Evolutionary conservation across 2,888 invertebrate genomes (phyloP), one percentile per base, ranked within the genome.

Genomic region (Ephialtes manifestator): DNA sequence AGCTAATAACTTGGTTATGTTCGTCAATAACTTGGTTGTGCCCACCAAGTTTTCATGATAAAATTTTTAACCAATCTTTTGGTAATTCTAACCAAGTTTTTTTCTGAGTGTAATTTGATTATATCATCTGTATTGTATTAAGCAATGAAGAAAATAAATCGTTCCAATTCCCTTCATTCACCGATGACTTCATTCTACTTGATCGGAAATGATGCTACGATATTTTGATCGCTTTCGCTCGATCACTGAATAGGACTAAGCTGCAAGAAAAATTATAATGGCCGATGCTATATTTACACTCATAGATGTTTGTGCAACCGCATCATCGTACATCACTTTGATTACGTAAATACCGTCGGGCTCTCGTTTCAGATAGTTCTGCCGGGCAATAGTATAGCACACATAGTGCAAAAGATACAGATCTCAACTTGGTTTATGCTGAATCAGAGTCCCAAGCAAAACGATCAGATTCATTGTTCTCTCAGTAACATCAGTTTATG

Each of bases 331-430:
- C 58, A 58, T 74, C 72, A 43, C 46, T 46, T 58, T 43, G 72
- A 74, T 74, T 74, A 58, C 72, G 58, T 74, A 74, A 74, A 58
- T 74, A 58, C 43, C 3, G 15, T 43, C n/a, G 24, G n/a, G 24
- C 58, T 39, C 58, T 35, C 58, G 58, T 58, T 74, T 28, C 72
- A 3, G 18, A 58, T 28, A 60, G 46, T 68, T 68, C 68, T 10
- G 68, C 46, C 15, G 48, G 48, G 24, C 28, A 24, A 15, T 24
- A 13, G 46, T 7, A 2, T 20, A 11, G 46, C 13, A 67, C 13
- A 35, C 15, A 24, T 67, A 43, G 65, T 11, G 18, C 20, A 18
- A 10, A 13, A n/a, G 58, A 58, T 58, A 24, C 15, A 0, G 28
- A 58, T 58, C 28, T 58, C 20, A 11, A 48, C 67, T 3, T 46